phyloP scores from a whole-genome alignment of 2,797 vertebrate species.

The Betta splendens region DNA sequence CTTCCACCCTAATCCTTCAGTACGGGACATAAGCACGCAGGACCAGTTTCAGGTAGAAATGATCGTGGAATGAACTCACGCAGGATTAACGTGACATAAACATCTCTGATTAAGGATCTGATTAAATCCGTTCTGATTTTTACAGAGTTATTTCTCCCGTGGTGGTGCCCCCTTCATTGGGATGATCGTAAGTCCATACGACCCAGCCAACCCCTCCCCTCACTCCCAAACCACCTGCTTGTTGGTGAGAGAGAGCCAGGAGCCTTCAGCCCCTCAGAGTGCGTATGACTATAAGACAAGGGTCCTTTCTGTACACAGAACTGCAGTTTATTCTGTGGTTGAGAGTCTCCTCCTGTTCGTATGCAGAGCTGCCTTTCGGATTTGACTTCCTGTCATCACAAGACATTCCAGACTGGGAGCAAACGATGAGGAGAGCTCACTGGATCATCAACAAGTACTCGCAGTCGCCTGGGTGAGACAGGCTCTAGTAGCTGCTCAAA shows the following conservation, averaged over 20 bases:
- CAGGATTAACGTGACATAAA: neutral
- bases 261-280: constrained; percentile 87
- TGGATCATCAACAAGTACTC: constrained; percentile 96
- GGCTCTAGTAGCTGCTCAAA: too few relatives aligned
- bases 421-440: constrained; percentile 89
- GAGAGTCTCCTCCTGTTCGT: constrained; percentile 14
- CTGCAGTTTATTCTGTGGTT: constrained; percentile 23
- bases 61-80: neutral
- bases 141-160: constrained; percentile 95
- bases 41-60: constrained; percentile 93
- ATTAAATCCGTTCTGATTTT: constrained; percentile 18
- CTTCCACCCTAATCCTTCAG: constrained; percentile 95
- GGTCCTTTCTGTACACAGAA: constrained; percentile 11
- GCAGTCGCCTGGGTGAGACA: constrained; percentile 84
- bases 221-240: constrained; percentile 95
- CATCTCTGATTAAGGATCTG: constrained; percentile 1
- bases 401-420: constrained; percentile 89
- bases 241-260: constrained; percentile 89
- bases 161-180: constrained; percentile 97
- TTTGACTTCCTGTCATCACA: constrained; percentile 89
- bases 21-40: constrained; percentile 95
- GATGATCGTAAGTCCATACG: constrained; percentile 98
- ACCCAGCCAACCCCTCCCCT: constrained; percentile 90
- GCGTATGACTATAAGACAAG: constrained; percentile 63
- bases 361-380: constrained; percentile 90